Percentiles rank a stretch among this genome's conserved stretches.
phyloP scores from a whole-genome alignment of 1,140 invertebrate species.

The Lasioglossum albipes region DNA sequence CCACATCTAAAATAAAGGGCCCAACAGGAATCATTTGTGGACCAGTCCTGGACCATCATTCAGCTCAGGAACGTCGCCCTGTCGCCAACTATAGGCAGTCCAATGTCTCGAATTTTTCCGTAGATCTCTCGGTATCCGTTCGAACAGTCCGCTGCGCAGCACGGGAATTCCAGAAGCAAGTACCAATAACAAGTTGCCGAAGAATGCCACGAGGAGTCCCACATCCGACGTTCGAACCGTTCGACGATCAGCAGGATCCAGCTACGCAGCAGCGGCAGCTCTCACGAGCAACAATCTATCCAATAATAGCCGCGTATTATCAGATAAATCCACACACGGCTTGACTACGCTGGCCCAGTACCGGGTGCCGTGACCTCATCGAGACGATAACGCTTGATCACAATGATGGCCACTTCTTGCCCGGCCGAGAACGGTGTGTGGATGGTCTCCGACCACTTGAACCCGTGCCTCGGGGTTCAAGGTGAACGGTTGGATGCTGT shows the following conservation, averaged over 20 bases:
- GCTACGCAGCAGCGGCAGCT: background rate
- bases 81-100: too few relatives aligned
- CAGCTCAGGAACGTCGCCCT: too few relatives aligned
- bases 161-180: too few relatives aligned
- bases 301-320: conserved; percentile 34
- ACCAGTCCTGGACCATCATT: too few relatives aligned
- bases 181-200: background rate
- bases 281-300: conserved; percentile 2
- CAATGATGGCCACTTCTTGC: conserved; percentile 40
- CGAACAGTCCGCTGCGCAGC: too few relatives aligned
- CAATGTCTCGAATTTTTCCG: too few relatives aligned
- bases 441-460: conserved; percentile 36
- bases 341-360: conserved; percentile 34
- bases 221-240: background rate
- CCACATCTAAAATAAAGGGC: too few relatives aligned
- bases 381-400: conserved; percentile 52
- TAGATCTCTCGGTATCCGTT: too few relatives aligned
- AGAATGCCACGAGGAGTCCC: background rate
- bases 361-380: conserved; percentile 30
- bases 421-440: conserved; percentile 9
- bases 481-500: conserved; percentile 36
- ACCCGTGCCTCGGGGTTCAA: conserved; percentile 45
- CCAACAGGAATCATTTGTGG: too few relatives aligned
- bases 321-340: conserved; percentile 27
- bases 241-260: background rate